Evolutionary conservation across 64 coral and sea anemone species (phyloP).

Genomic region (Exaiptasia diaphana): DNA sequence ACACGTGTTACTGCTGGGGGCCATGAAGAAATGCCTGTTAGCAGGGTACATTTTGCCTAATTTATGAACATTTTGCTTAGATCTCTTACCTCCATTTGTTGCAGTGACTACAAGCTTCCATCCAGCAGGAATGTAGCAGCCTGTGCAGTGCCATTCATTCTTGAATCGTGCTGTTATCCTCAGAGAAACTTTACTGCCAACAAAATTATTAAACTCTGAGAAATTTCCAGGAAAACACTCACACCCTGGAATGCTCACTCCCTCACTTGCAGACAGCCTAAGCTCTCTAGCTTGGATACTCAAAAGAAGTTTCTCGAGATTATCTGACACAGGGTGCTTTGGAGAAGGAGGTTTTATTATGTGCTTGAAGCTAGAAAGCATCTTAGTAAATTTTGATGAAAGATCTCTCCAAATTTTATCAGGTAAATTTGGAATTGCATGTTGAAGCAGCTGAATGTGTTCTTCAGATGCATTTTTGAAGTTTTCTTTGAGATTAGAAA

Average conservation of each 20-base stretch:
- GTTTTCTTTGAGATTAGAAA: background rate
- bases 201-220: background rate
- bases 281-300: too few species aligned
- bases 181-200: background rate
- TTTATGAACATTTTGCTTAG: background rate
- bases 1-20: too few species aligned
- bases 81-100: background rate
- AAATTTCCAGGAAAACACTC: conserved; percentile 2
- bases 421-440: background rate
- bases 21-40: too few species aligned
- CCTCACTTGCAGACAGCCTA: too few species aligned
- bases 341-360: too few species aligned
- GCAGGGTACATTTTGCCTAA: too few species aligned
- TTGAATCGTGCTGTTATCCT: background rate
- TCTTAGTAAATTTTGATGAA: too few species aligned
- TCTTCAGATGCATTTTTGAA: background rate
- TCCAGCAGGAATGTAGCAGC: background rate
- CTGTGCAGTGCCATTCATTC: background rate
- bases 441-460: background rate
- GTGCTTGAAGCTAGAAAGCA: too few species aligned
- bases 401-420: too few species aligned
- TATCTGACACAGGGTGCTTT: too few species aligned
- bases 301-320: too few species aligned
- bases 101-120: background rate
- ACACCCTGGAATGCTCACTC: background rate